These are phyloP conservation scores for Saturnia japonica DNA, from an alignment of 2,888 invertebrate genomes.

Conservation along the genomic window DNA sequence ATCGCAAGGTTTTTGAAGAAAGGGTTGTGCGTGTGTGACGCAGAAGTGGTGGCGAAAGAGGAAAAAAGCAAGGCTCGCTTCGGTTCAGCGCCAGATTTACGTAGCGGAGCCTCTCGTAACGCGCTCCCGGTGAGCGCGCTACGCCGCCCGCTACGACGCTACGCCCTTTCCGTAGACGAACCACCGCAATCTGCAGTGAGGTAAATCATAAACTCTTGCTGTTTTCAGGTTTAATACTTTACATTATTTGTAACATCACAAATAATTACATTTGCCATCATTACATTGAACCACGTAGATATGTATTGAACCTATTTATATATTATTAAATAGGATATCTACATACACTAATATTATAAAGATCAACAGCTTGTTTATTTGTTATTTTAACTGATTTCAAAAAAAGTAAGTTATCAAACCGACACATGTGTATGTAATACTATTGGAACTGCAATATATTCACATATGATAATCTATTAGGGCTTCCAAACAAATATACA, in stretches of 20 bases:
- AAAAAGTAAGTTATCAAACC: too few species aligned
- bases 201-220: slow-evolving; percentile 41
- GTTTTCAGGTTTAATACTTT: background rate
- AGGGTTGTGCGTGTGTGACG: slow-evolving; percentile 41
- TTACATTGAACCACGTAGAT: background rate
- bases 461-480: too few species aligned
- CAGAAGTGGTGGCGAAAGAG: slow-evolving; percentile 61
- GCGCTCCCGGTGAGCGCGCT: slow-evolving; percentile 65
- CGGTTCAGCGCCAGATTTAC: slow-evolving; percentile 84
- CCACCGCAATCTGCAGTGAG: slow-evolving; percentile 79
- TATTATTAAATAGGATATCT: too few species aligned
- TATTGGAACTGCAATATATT: too few species aligned
- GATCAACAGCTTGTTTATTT: too few species aligned
- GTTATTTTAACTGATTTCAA: too few species aligned
- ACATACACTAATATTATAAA: too few species aligned
- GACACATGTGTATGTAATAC: too few species aligned
- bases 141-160: slow-evolving; percentile 84
- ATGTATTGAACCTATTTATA: background rate
- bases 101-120: slow-evolving; percentile 62
- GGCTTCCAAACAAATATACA: too few species aligned
- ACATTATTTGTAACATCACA: background rate
- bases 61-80: slow-evolving; percentile 69
- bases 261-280: background rate
- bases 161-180: slow-evolving; percentile 92
- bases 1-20: slow-evolving; percentile 35